Conservation (phyloP, 2,113 vertebrate genomes). For the Diphyllodes magnificus region DNA sequence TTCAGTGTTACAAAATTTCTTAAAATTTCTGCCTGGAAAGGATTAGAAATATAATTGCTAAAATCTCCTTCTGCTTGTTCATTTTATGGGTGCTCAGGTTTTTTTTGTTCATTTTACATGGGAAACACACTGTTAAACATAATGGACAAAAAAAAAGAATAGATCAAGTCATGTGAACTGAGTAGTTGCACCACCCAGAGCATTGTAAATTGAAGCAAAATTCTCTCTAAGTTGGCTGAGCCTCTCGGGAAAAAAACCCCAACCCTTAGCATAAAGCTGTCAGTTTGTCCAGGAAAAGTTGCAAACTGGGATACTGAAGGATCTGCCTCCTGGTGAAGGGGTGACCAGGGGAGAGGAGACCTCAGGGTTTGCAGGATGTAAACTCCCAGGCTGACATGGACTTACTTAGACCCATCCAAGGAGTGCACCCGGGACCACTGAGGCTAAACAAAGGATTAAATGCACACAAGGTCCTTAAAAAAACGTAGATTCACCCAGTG, state of each 20-base stretch:
- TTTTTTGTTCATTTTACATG: background rate
- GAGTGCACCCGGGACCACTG: rapidly evolving
- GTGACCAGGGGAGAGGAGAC: background rate
- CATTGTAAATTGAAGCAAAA: background rate
- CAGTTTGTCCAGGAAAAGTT: background rate
- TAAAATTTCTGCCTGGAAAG: background rate
- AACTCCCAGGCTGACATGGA: background rate
- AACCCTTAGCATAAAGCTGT: background rate
- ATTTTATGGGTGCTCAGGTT: background rate
- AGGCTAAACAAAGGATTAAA: background rate
- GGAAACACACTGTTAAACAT: background rate
- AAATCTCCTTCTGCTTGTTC: background rate
- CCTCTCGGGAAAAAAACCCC: background rate
- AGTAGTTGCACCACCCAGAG: background rate
- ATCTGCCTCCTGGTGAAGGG: background rate
- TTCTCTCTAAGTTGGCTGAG: background rate
- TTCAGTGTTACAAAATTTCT: background rate
- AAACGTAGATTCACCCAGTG: background rate
- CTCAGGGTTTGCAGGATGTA: background rate
- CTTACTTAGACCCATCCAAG: background rate
- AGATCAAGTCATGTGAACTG: background rate
- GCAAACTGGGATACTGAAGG: background rate
- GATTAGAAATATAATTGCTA: background rate
- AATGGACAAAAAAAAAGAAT: background rate
- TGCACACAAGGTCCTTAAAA: background rate